These are phyloP conservation scores for Pseudococcus jackbeardsleyi DNA, from an alignment of 2,888 invertebrate species.

Conservation along the genomic window DNA sequence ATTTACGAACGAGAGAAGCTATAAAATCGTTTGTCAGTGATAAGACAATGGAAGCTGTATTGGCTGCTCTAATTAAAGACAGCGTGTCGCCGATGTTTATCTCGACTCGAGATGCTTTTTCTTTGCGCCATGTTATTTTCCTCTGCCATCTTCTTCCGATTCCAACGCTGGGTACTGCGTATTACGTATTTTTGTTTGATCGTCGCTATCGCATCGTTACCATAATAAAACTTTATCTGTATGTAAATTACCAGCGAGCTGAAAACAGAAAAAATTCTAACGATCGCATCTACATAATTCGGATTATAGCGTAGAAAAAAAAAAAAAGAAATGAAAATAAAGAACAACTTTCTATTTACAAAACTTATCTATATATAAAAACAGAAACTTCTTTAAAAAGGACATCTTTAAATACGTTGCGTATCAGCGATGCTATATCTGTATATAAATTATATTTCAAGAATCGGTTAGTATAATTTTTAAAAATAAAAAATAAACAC, in stretches of 20 bases:
- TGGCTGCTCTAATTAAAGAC: conserved; percentile 9
- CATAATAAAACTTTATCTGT: conserved; percentile 2
- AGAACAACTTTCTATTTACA: conserved; percentile 40
- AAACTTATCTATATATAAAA: neutral
- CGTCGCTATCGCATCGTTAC: neutral
- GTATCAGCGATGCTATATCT: neutral
- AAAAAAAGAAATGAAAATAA: conserved; percentile 1
- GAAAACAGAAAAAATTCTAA: neutral
- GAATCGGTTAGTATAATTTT: neutral
- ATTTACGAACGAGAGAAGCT: neutral
- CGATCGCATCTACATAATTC: neutral
- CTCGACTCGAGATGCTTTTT: neutral
- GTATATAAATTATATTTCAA: neutral
- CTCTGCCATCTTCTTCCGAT: too few species aligned
- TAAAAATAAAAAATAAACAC: conserved; percentile 19
- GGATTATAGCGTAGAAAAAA: neutral
- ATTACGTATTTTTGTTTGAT: neutral
- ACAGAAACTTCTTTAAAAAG: neutral
- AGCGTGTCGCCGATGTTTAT: conserved; percentile 22
- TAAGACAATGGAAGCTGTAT: conserved; percentile 16
- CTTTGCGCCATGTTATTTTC: neutral
- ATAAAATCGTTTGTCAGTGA: neutral
- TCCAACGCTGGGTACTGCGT: too few species aligned
- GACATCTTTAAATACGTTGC: conserved; percentile 13
- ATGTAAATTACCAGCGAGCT: neutral